Evolutionary conservation across 2,113 vertebrate genomes (phyloP).

Genomic region (Heterotilapia buettikoferi): DNA sequence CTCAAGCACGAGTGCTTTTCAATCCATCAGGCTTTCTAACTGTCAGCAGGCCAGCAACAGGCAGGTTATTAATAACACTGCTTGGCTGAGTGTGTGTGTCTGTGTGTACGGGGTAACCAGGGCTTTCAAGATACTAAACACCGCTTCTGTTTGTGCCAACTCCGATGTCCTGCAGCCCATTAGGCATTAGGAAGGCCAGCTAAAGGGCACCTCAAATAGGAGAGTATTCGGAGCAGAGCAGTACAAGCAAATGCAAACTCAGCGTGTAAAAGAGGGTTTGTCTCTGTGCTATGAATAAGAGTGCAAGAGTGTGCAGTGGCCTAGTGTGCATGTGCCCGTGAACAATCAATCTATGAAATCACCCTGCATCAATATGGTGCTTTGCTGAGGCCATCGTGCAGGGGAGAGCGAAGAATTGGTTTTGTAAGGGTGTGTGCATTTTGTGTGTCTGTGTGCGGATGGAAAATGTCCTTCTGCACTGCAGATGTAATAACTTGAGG

Average conservation of each 20-base stretch:
- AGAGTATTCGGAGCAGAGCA: background rate
- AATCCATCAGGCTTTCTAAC: slow-evolving; percentile 25
- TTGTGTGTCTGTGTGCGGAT: slow-evolving; percentile 6
- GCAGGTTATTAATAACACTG: slow-evolving; percentile 70
- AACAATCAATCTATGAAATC: slow-evolving; percentile 57
- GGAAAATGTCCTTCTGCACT: slow-evolving; percentile 58
- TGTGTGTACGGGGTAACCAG: slow-evolving; percentile 46
- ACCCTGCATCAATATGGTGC: slow-evolving; percentile 40
- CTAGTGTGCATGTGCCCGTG: slow-evolving; percentile 10
- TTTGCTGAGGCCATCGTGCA: slow-evolving; percentile 9
- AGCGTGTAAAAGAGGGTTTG: background rate
- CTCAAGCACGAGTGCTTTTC: background rate
- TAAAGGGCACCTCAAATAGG: slow-evolving; percentile 40
- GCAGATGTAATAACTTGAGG: slow-evolving; percentile 67
- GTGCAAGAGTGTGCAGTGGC: background rate
- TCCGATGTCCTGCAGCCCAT: slow-evolving; percentile 3
- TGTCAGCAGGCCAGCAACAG: slow-evolving; percentile 64
- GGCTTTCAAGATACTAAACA: slow-evolving; percentile 48
- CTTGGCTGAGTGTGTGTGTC: slow-evolving; percentile 22
- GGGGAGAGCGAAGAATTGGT: slow-evolving; percentile 28
- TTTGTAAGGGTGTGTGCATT: slow-evolving; percentile 8
- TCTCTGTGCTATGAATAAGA: background rate
- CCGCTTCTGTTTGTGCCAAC: slow-evolving; percentile 44
- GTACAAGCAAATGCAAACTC: background rate
- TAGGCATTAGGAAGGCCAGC: slow-evolving; percentile 22